These are phyloP conservation scores for Seriola rivoliana DNA, from an alignment of 2,113 vertebrate species.

Conservation along the genomic window DNA sequence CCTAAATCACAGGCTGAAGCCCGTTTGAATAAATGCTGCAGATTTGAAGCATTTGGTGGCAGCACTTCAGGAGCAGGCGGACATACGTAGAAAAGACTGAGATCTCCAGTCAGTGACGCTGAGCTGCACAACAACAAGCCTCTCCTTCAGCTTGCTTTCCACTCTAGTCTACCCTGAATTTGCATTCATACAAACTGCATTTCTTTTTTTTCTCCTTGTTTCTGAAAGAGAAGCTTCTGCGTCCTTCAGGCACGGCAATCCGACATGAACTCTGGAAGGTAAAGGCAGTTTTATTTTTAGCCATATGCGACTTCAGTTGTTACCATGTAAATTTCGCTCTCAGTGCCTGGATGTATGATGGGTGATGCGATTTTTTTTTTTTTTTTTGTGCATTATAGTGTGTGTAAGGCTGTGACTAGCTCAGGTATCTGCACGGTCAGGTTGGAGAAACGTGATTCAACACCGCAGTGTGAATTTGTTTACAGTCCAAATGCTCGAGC, in stretches of 20 bases:
- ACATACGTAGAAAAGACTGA: slow-evolving; percentile 44
- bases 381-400: background rate
- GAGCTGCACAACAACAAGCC: slow-evolving; percentile 68
- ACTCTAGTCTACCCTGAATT: slow-evolving; percentile 9
- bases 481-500: slow-evolving; percentile 25
- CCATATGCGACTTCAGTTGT: slow-evolving; percentile 18
- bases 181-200: background rate
- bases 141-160: slow-evolving; percentile 52
- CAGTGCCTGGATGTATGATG: background rate
- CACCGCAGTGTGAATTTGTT: slow-evolving; percentile 58
- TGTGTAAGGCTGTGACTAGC: background rate
- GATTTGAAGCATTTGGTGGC: slow-evolving; percentile 41
- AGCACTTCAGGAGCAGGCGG: slow-evolving; percentile 51
- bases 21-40: slow-evolving; percentile 6
- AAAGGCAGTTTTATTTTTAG: slow-evolving; percentile 42
- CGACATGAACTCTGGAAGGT: slow-evolving; percentile 70
- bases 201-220: background rate
- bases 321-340: slow-evolving; percentile 16
- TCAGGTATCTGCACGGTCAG: slow-evolving; percentile 17
- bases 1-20: background rate
- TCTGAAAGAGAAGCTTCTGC: slow-evolving; percentile 30
- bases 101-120: slow-evolving; percentile 61
- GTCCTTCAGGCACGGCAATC: slow-evolving; percentile 36
- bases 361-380: background rate
- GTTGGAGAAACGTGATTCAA: slow-evolving; percentile 14